Conservation (phyloP, 2,113 vertebrate genomes). For the Agelaius tricolor region DNA sequence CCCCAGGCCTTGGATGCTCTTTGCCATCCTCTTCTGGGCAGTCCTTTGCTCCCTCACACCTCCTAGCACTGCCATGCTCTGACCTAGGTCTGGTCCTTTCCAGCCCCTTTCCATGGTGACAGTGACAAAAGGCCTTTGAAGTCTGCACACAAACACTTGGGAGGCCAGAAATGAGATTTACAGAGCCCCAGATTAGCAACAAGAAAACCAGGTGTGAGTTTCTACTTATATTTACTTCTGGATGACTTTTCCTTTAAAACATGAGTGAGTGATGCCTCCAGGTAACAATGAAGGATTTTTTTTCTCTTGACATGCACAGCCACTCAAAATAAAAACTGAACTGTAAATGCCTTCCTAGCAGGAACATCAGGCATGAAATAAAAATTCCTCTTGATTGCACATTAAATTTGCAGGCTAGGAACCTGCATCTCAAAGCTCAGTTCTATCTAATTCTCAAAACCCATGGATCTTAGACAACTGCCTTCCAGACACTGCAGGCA, state of each 20-base stretch:
- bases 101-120: neutral
- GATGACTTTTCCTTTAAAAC: neutral
- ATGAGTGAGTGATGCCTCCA: neutral
- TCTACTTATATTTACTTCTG: neutral
- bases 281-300: neutral
- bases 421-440: neutral
- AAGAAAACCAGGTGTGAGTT: fast-evolving
- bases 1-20: neutral
- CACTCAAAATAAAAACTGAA: neutral
- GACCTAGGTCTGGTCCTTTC: fast-evolving
- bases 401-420: neutral
- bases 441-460: neutral
- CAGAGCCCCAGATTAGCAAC: neutral
- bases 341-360: neutral
- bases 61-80: neutral
- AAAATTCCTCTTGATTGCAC: neutral
- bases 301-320: neutral
- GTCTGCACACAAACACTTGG: neutral
- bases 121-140: neutral
- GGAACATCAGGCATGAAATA: neutral
- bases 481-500: neutral
- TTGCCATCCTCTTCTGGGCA: neutral
- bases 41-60: neutral
- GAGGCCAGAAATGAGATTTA: neutral
- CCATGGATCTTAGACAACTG: neutral